Conservation (phyloP, 2,888 invertebrate species). For the Drosophila leonis region DNA sequence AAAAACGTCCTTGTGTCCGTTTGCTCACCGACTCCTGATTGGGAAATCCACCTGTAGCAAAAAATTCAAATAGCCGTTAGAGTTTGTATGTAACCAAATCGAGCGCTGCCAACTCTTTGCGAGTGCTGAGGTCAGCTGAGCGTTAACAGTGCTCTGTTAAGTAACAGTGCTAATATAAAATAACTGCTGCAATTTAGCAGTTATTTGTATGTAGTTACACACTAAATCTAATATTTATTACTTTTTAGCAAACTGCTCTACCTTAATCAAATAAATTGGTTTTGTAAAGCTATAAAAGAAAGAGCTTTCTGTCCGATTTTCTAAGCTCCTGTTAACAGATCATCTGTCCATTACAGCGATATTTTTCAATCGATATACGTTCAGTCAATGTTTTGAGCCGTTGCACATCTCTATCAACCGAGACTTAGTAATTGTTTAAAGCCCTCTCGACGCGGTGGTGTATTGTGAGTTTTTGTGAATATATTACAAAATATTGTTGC, state of each 20-base stretch:
- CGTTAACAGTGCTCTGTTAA: conserved; percentile 31
- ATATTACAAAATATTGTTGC: conserved; percentile 8
- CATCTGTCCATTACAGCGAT: conserved; percentile 18
- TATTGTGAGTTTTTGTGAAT: conserved; percentile 10
- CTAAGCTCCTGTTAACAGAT: conserved; percentile 10
- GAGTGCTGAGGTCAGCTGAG: not conserved
- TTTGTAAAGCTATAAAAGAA: not conserved
- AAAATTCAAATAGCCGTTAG: conserved; percentile 12
- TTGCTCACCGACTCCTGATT: conserved; percentile 85
- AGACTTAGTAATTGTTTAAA: conserved; percentile 47
- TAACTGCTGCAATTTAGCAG: too few species aligned
- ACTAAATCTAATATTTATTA: not conserved
- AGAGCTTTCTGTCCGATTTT: not conserved
- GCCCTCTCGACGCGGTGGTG: conserved; percentile 19
- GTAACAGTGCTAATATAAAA: not conserved
- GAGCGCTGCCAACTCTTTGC: conserved; percentile 14
- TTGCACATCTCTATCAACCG: conserved; percentile 37
- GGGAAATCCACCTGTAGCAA: conserved; percentile 86
- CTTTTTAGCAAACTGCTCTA: too few species aligned
- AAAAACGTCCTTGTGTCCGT: conserved; percentile 86
- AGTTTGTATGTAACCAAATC: not conserved
- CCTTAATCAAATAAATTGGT: too few species aligned
- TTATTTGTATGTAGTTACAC: not conserved
- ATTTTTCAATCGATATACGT: conserved; percentile 25
- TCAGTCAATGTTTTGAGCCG: conserved; percentile 3